Conservation (phyloP, 2,113 vertebrate species). For the Protomyctophum bolini region DNA sequence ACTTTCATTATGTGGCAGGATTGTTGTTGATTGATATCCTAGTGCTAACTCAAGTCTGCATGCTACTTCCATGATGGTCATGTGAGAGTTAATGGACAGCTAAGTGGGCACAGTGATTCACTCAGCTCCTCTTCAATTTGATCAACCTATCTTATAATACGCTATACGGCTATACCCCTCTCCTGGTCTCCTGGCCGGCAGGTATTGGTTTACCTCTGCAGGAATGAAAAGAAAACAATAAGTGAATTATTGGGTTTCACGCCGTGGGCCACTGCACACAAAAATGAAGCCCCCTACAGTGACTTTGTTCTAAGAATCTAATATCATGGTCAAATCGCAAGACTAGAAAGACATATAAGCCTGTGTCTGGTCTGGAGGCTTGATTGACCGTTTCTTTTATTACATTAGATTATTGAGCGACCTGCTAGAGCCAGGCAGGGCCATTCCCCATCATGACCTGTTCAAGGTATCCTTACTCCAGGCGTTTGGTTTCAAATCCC, state of each 20-base stretch:
- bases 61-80: neutral
- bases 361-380: conserved; percentile 30
- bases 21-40: neutral
- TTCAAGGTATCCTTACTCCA: neutral
- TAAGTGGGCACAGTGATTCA: conserved; percentile 8
- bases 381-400: neutral
- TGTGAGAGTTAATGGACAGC: neutral
- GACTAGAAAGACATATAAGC: conserved; percentile 26
- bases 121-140: conserved; percentile 31
- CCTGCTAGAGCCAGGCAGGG: neutral
- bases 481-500: neutral
- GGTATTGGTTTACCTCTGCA: conserved; percentile 34
- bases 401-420: neutral
- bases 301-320: conserved; percentile 15
- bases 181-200: conserved; percentile 32
- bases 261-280: conserved; percentile 21
- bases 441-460: too few relatives aligned
- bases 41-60: neutral
- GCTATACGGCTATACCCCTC: conserved; percentile 2
- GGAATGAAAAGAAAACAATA: conserved; percentile 60
- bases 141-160: conserved; percentile 41
- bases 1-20: neutral
- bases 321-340: neutral
- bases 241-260: conserved; percentile 23
- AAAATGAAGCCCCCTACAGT: conserved; percentile 24